Evolutionary conservation across 2,113 vertebrate species (phyloP).

Genomic region (Elachura formosa): DNA sequence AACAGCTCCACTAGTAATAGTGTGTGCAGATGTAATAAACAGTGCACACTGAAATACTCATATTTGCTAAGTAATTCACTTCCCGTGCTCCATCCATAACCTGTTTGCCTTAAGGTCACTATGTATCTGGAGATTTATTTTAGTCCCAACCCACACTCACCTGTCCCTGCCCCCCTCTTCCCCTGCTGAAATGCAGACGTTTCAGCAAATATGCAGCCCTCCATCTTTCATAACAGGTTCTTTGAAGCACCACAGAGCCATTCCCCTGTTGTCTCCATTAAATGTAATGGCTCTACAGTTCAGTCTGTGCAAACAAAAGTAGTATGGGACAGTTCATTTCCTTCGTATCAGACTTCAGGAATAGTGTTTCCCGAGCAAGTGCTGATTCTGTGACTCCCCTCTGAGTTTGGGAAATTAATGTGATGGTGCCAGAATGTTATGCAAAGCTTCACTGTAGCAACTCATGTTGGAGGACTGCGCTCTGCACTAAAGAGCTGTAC

Average conservation of each 20-base stretch:
- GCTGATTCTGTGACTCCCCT: not conserved
- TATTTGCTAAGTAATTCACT: not conserved
- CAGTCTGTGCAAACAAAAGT: not conserved
- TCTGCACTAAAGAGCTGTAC: not conserved
- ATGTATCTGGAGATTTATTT: conserved; percentile 11
- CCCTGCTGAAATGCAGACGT: not conserved
- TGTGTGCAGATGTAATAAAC: not conserved
- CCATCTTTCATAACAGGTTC: not conserved
- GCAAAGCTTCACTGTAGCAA: not conserved
- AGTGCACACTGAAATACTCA: not conserved
- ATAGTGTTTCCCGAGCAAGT: not conserved
- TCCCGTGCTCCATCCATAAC: not conserved
- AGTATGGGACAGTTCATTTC: not conserved
- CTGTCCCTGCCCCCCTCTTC: not conserved
- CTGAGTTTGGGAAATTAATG: not conserved
- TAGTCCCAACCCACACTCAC: conserved; percentile 10
- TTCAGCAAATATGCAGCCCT: not conserved
- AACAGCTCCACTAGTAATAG: not conserved
- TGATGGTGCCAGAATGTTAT: not conserved
- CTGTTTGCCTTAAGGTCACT: conserved; percentile 9
- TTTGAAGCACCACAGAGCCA: not conserved
- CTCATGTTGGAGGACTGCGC: not conserved
- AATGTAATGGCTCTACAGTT: not conserved
- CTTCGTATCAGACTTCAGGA: not conserved
- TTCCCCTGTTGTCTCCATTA: not conserved